These are phyloP conservation scores for Falco columbarius DNA, from an alignment of 2,797 vertebrate genomes.

Conservation along the genomic window DNA sequence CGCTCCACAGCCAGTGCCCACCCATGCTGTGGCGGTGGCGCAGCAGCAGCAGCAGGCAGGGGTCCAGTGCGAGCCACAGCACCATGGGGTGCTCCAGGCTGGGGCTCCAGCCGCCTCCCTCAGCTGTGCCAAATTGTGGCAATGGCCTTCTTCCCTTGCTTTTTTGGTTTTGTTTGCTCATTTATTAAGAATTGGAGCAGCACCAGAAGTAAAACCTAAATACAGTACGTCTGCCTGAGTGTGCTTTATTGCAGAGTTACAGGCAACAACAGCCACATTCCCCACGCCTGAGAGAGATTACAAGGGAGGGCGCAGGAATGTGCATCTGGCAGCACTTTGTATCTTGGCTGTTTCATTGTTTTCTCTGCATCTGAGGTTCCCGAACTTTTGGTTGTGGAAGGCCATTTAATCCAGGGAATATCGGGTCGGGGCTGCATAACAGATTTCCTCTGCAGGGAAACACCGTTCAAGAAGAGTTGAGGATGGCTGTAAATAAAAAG, in stretches of 20 bases:
- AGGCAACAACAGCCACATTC: conserved; percentile 27
- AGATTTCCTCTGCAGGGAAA: not conserved
- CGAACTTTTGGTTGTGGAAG: not conserved
- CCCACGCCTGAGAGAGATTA: conserved; percentile 40
- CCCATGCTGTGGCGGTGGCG: rapidly evolving
- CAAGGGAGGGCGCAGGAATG: conserved; percentile 54
- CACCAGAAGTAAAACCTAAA: not conserved
- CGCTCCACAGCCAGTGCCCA: not conserved
- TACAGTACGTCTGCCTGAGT: not conserved
- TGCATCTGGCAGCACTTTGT: conserved; percentile 70
- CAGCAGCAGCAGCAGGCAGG: not conserved
- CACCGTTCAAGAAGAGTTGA: not conserved
- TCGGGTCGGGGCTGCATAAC: not conserved
- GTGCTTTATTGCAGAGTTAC: not conserved
- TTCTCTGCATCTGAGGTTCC: conserved; percentile 44
- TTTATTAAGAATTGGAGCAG: not conserved
- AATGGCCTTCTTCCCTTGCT: no score
- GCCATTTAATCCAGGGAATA: not conserved
- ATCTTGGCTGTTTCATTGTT: conserved; percentile 51
- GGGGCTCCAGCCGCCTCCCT: not conserved
- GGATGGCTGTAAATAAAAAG: not conserved
- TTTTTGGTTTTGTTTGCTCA: not conserved
- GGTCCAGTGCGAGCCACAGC: rapidly evolving
- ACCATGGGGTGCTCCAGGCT: rapidly evolving
- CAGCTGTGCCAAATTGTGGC: no score